These are phyloP conservation scores for Neodiprion pinetum DNA, from an alignment of 1,140 invertebrate genomes.

Conservation along the genomic window DNA sequence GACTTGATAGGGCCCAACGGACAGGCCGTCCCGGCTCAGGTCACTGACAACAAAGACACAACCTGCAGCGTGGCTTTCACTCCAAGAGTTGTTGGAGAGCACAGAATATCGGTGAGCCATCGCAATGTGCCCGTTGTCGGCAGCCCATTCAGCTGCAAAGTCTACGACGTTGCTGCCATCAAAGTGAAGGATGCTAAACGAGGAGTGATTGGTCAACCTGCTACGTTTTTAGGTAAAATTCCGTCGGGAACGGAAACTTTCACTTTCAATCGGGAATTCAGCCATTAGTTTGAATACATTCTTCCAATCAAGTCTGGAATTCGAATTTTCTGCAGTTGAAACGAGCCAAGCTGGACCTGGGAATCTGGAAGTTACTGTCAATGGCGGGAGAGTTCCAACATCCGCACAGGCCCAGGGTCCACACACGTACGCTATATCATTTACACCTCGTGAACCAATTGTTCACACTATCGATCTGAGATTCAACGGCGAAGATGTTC, in stretches of 20 bases:
- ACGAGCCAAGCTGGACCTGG: conserved; percentile 95
- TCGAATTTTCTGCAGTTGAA: conserved; percentile 75
- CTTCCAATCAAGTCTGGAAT: not conserved
- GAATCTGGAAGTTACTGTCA: conserved; percentile 96
- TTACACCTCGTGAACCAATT: conserved; percentile 89
- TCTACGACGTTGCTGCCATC: conserved; percentile 94
- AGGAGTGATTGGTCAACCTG: conserved; percentile 90
- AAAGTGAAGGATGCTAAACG: conserved; percentile 90
- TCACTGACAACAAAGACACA: conserved; percentile 77
- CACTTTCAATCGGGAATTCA: not conserved
- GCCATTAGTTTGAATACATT: conserved; percentile 6
- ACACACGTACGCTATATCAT: conserved; percentile 96
- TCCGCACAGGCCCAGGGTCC: conserved; percentile 94
- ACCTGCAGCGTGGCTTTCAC: conserved; percentile 88
- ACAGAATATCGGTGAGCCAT: conserved; percentile 85
- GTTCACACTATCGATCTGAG: conserved; percentile 91
- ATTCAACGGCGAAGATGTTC: conserved; percentile 96
- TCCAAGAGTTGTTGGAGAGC: conserved; percentile 86
- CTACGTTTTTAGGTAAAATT: conserved; percentile 89
- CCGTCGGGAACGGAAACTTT: not conserved
- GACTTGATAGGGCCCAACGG: conserved; percentile 81
- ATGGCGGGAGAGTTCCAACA: conserved; percentile 93
- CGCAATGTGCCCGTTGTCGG: conserved; percentile 80
- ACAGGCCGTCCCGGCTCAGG: conserved; percentile 85
- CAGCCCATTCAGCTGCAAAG: conserved; percentile 92